Percentiles rank a stretch among this genome's conserved stretches.
Conservation (phyloP, 2,113 vertebrate species). For the Macaca mulatta region DNA sequence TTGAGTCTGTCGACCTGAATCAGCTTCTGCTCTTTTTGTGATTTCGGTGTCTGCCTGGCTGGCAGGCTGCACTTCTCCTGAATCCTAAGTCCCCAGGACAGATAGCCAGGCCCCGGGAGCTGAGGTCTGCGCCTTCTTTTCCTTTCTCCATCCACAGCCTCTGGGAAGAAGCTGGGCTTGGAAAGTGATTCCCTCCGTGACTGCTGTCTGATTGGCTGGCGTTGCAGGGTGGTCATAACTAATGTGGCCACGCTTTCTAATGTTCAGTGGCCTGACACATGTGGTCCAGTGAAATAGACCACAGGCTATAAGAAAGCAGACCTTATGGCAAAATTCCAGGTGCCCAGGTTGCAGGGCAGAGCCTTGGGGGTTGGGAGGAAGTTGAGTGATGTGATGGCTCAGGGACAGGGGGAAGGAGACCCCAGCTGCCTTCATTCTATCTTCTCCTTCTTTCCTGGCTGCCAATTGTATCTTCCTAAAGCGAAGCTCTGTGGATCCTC, state of each 20-base stretch:
- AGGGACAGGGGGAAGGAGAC: background rate
- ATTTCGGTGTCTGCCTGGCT: background rate
- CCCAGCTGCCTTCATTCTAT: background rate
- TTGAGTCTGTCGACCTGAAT: background rate
- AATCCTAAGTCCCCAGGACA: background rate
- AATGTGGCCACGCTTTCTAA: background rate
- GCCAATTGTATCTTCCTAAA: background rate
- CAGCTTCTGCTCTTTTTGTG: background rate
- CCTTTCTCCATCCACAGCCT: background rate
- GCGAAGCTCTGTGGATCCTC: background rate
- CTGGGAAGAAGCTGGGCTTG: background rate
- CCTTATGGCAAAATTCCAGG: background rate
- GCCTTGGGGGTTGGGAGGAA: background rate
- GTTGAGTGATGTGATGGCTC: background rate
- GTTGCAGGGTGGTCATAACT: background rate
- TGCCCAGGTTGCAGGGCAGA: background rate
- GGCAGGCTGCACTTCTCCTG: background rate
- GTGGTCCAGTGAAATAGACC: background rate
- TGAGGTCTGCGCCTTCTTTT: background rate
- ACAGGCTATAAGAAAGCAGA: background rate
- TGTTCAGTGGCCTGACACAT: background rate
- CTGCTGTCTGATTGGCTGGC: slow-evolving; percentile 4
- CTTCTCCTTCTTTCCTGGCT: background rate
- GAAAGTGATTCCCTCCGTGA: background rate
- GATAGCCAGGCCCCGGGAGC: background rate